Conservation (phyloP, 2,113 vertebrate species). For the Gavia stellata region DNA sequence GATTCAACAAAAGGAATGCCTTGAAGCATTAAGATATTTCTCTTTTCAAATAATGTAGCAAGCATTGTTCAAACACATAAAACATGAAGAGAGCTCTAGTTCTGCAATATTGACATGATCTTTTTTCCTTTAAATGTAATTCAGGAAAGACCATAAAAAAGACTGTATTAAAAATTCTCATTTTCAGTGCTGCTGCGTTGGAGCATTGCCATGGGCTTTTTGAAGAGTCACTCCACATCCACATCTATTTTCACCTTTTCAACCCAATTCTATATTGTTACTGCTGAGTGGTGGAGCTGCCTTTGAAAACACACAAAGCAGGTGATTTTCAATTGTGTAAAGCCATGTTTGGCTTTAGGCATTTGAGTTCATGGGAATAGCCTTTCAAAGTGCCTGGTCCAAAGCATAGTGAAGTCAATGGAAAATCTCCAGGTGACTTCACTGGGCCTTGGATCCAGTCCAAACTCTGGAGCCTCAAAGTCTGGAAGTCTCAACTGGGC, state of each 20-base stretch:
- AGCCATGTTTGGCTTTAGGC: neutral
- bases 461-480: slow-evolving; percentile 33
- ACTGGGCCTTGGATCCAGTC: slow-evolving; percentile 28
- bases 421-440: slow-evolving; percentile 55
- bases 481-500: slow-evolving; percentile 9
- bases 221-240: slow-evolving; percentile 10
- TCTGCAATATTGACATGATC: neutral
- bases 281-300: neutral
- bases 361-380: slow-evolving; percentile 23
- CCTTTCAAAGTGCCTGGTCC: slow-evolving; percentile 27
- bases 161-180: neutral
- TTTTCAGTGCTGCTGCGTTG: neutral
- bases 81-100: neutral
- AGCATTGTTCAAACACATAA: neutral
- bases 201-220: neutral
- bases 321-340: slow-evolving; percentile 55
- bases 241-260: slow-evolving; percentile 20
- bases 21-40: neutral
- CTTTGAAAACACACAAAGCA: slow-evolving; percentile 45
- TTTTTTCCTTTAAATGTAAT: neutral
- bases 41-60: neutral
- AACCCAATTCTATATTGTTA: slow-evolving; percentile 27
- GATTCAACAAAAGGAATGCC: neutral
- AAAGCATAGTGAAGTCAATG: slow-evolving; percentile 9
- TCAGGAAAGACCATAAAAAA: neutral